These are phyloP conservation scores for Phengaris arion DNA, from an alignment of 2,888 invertebrate species.

Conservation along the genomic window DNA sequence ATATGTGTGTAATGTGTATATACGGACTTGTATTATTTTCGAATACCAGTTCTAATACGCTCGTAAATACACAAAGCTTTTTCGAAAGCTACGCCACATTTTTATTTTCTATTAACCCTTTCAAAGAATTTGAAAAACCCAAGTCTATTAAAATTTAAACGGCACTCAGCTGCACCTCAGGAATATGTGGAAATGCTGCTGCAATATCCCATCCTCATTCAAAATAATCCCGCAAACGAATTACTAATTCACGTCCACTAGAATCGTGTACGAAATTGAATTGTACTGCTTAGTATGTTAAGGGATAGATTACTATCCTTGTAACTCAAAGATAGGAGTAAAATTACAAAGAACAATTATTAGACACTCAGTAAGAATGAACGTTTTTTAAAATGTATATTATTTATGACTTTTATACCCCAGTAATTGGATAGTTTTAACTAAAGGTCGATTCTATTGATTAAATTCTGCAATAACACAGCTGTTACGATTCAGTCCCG, in stretches of 20 bases:
- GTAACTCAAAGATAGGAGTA: no score
- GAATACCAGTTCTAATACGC: neutral
- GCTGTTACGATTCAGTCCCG: no score
- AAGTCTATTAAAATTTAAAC: conserved; percentile 9
- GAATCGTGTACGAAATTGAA: neutral
- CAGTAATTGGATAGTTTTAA: no score
- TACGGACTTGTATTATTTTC: neutral
- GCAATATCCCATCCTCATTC: neutral
- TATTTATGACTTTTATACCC: no score
- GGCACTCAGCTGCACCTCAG: conserved; percentile 6
- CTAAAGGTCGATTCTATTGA: no score
- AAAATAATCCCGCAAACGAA: conserved; percentile 13
- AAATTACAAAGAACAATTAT: no score
- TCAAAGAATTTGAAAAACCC: conserved; percentile 17
- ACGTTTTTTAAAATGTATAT: no score
- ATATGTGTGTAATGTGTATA: no score
- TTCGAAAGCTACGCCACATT: conserved; percentile 3
- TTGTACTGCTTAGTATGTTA: conserved; percentile 4
- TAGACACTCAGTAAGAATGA: no score
- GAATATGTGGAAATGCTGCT: conserved; percentile 3
- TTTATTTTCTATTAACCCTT: neutral
- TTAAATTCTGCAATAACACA: no score
- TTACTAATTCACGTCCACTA: conserved; percentile 17
- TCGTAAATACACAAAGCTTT: neutral
- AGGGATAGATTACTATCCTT: neutral